Evolutionary conservation across 2,888 invertebrate genomes (phyloP).

Genomic region (Cenopis cana): DNA sequence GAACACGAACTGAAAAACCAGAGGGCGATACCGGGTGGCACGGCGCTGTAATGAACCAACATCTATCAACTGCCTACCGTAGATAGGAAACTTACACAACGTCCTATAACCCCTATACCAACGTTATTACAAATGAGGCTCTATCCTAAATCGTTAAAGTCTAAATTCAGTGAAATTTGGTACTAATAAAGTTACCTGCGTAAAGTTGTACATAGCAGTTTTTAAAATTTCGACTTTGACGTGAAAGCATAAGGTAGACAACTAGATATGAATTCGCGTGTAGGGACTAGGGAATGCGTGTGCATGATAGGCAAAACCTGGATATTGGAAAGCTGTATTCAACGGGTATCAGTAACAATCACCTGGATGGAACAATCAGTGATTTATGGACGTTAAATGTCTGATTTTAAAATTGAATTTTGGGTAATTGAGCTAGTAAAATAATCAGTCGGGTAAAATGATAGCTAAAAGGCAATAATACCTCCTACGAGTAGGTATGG

Average conservation of each 20-base stretch:
- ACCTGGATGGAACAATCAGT: slow-evolving; percentile 18
- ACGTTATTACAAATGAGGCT: background rate
- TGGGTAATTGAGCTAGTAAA: background rate
- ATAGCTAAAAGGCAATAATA: too few species aligned
- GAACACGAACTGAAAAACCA: slow-evolving; percentile 18
- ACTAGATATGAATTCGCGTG: too few species aligned
- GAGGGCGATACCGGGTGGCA: slow-evolving; percentile 21
- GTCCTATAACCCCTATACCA: background rate
- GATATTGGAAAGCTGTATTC: slow-evolving; percentile 6
- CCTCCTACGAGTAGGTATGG: too few species aligned
- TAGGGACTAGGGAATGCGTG: too few species aligned
- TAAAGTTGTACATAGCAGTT: background rate
- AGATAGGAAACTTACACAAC: background rate
- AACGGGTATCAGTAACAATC: slow-evolving; percentile 13
- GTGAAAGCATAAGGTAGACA: background rate
- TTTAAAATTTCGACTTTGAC: background rate
- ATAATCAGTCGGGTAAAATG: too few species aligned
- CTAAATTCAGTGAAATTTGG: background rate
- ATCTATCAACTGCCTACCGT: slow-evolving; percentile 13
- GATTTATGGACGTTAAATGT: slow-evolving; percentile 12
- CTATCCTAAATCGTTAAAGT: background rate
- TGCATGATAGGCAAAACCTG: background rate
- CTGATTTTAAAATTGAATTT: background rate
- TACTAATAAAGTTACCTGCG: background rate
- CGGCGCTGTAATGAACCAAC: slow-evolving; percentile 4